These are phyloP conservation scores for Oscheius sp. DNA, from an alignment of 2,888 invertebrate species.

Conservation along the genomic window DNA sequence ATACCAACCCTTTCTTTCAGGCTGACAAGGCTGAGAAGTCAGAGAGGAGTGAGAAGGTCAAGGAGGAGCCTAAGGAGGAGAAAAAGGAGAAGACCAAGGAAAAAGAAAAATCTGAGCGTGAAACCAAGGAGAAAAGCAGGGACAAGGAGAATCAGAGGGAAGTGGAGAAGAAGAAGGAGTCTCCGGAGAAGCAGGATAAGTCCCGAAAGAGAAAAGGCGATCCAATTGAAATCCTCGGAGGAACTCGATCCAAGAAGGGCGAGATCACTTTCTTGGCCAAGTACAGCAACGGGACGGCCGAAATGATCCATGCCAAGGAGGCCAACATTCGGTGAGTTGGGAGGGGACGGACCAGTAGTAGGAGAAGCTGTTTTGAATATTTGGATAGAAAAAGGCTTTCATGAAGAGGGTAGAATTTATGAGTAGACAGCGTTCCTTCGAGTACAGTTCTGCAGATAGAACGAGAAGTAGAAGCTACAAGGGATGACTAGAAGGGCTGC, in stretches of 20 bases:
- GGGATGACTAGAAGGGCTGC: too few relatives aligned
- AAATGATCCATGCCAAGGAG: constrained; percentile 22
- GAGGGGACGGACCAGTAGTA: too few relatives aligned
- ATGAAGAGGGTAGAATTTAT: too few relatives aligned
- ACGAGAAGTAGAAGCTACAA: too few relatives aligned
- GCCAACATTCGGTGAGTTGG: constrained; percentile 30
- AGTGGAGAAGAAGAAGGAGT: background rate
- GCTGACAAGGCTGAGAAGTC: constrained; percentile 31
- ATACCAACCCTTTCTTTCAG: too few relatives aligned
- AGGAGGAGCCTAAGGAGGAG: too few relatives aligned
- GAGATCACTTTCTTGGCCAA: constrained; percentile 28
- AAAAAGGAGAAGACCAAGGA: background rate
- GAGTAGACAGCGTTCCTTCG: too few relatives aligned
- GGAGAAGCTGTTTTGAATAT: too few relatives aligned
- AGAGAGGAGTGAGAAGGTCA: constrained; percentile 19
- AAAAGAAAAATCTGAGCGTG: background rate
- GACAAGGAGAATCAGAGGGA: background rate
- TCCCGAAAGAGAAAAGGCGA: background rate
- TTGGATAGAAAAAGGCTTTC: too few relatives aligned
- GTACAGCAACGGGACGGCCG: constrained; percentile 25
- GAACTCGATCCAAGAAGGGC: background rate
- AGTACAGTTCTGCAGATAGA: too few relatives aligned
- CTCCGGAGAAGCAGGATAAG: background rate
- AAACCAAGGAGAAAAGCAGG: background rate
- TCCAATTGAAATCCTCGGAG: constrained; percentile 5